Conservation (phyloP, 2,113 vertebrate genomes). For the Oryzias woworae region DNA sequence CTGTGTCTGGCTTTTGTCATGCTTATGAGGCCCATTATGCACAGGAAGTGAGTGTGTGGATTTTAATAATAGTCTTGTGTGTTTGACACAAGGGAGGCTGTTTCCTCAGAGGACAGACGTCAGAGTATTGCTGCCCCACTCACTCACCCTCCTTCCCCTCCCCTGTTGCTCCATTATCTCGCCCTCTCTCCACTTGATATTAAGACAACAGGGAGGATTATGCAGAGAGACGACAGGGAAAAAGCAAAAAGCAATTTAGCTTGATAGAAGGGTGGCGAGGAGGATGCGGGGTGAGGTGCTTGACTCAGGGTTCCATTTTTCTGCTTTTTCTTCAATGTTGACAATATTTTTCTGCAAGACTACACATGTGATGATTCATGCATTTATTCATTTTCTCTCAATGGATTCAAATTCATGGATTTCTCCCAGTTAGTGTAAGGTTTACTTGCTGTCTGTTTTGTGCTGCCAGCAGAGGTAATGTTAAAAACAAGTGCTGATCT, state of each 20-base stretch:
- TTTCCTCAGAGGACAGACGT: conserved; percentile 46
- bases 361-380: conserved; percentile 9
- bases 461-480: too few species aligned
- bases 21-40: conserved; percentile 50
- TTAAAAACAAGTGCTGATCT: too few species aligned
- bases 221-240: conserved; percentile 12
- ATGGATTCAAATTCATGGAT: not conserved
- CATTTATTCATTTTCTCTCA: conserved; percentile 11
- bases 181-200: conserved; percentile 51
- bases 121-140: conserved; percentile 10
- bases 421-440: not conserved
- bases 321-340: conserved; percentile 1
- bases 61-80: conserved; percentile 47
- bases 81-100: conserved; percentile 37
- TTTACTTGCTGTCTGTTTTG: too few species aligned
- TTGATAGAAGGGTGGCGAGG: conserved; percentile 11
- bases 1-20: conserved; percentile 45
- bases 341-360: conserved; percentile 7
- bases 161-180: conserved; percentile 45
- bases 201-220: conserved; percentile 63
- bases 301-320: conserved; percentile 9
- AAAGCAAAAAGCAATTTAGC: conserved; percentile 51
- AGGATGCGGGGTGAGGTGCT: not conserved
- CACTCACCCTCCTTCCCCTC: conserved; percentile 6
- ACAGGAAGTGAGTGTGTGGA: conserved; percentile 25